A percentile compares a stretch with the other conserved stretches of the same genome.
phyloP scores from a whole-genome alignment of 2,113 vertebrate species.

The Alces alces region DNA sequence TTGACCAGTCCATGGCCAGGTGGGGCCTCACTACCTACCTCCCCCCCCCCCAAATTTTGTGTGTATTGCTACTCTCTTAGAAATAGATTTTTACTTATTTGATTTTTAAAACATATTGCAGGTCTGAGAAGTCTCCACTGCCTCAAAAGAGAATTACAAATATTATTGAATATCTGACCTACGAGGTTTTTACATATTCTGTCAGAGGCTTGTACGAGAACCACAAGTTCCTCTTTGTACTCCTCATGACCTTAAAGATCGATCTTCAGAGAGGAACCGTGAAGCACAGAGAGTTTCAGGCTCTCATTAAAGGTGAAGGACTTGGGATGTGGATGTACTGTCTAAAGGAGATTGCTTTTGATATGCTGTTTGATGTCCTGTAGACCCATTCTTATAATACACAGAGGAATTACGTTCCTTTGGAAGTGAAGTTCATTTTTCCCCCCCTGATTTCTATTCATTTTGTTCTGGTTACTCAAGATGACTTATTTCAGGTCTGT shows the following conservation, averaged over 20 bases:
- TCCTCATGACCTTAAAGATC: conserved; percentile 84
- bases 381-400: neutral
- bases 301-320: conserved; percentile 80
- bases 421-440: neutral
- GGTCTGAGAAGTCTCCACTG: conserved; percentile 82
- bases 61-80: conserved; percentile 10
- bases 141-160: conserved; percentile 82
- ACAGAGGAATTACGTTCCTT: neutral
- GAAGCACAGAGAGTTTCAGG: conserved; percentile 80
- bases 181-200: conserved; percentile 78
- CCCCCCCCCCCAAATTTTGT: neutral
- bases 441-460: neutral
- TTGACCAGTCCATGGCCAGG: conserved; percentile 84
- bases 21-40: conserved; percentile 15
- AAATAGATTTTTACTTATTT: neutral
- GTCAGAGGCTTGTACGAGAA: conserved; percentile 83
- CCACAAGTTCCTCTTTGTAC: conserved; percentile 84
- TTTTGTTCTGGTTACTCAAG: neutral
- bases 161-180: conserved; percentile 83
- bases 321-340: neutral
- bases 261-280: conserved; percentile 81
- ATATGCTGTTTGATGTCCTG: neutral
- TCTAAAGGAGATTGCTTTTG: neutral
- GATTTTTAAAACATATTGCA: conserved; percentile 55
- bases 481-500: neutral